Evolutionary conservation across 1,140 invertebrate species (phyloP).

Genomic region (Plodia interpunctella): DNA sequence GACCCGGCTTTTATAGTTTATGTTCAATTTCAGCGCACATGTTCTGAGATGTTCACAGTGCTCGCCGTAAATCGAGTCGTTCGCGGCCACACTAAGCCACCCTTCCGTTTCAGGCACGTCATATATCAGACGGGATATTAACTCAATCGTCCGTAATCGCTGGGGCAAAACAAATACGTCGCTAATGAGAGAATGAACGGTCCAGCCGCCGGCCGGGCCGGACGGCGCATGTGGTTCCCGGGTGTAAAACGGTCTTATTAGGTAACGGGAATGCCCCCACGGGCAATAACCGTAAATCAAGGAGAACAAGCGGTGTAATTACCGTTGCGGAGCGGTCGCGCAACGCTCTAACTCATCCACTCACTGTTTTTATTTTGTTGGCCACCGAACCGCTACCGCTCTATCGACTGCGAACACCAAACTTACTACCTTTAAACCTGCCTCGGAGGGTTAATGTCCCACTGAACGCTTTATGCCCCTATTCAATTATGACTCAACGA

Average conservation of each 20-base stretch:
- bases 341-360: slow-evolving; percentile 73
- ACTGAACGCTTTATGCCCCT: slow-evolving; percentile 52
- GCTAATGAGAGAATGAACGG: slow-evolving; percentile 67
- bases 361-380: slow-evolving; percentile 74
- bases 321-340: slow-evolving; percentile 68
- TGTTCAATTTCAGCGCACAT: neutral
- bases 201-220: slow-evolving; percentile 39
- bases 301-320: slow-evolving; percentile 75
- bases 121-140: slow-evolving; percentile 63
- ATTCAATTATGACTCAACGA: slow-evolving; percentile 53
- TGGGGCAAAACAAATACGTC: slow-evolving; percentile 58
- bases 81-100: slow-evolving; percentile 34
- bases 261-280: slow-evolving; percentile 72
- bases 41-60: neutral
- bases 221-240: slow-evolving; percentile 63
- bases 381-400: slow-evolving; percentile 58
- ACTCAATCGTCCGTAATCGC: slow-evolving; percentile 61
- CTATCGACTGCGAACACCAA: slow-evolving; percentile 67
- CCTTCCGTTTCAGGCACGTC: slow-evolving; percentile 45
- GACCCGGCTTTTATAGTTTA: neutral
- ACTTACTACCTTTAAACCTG: slow-evolving; percentile 73
- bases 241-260: slow-evolving; percentile 75
- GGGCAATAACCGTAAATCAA: slow-evolving; percentile 77
- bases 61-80: slow-evolving; percentile 19
- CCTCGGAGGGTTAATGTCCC: slow-evolving; percentile 59